Percentiles rank a stretch among this genome's conserved stretches.
Evolutionary conservation across 2,888 invertebrate species (phyloP).

Genomic region (Hypercompe scribonia): DNA sequence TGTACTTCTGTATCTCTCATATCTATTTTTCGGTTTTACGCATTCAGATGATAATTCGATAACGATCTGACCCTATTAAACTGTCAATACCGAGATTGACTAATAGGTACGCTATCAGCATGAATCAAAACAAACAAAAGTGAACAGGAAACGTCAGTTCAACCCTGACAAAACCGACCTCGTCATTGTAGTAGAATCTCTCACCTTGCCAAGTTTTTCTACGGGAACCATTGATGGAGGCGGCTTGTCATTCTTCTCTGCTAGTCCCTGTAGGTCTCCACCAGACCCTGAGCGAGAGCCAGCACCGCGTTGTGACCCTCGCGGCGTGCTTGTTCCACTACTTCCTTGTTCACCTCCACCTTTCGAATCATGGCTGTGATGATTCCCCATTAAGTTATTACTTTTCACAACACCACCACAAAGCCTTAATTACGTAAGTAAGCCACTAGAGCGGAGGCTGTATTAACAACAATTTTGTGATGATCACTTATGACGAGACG

Average conservation of each 20-base stretch:
- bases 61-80: constrained; percentile 24
- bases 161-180: constrained; percentile 55
- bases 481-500: constrained; percentile 36
- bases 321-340: constrained; percentile 75
- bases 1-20: neutral
- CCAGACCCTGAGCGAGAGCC: constrained; percentile 88
- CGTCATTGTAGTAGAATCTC: constrained; percentile 30
- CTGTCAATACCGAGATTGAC: constrained; percentile 47
- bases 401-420: constrained; percentile 20
- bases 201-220: constrained; percentile 91
- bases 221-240: constrained; percentile 90
- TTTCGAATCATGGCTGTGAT: constrained; percentile 74
- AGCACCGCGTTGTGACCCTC: constrained; percentile 80
- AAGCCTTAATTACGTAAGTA: constrained; percentile 43
- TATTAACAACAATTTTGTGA: constrained; percentile 31
- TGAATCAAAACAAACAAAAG: constrained; percentile 55
- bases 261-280: constrained; percentile 88
- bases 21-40: neutral
- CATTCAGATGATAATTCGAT: constrained; percentile 19
- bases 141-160: constrained; percentile 53
- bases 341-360: constrained; percentile 65
- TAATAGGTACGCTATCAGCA: constrained; percentile 44
- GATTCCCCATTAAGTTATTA: constrained; percentile 70
- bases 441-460: constrained; percentile 24
- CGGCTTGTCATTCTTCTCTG: constrained; percentile 80